Evolutionary conservation across 2,797 vertebrate genomes (phyloP), one percentile per base, ranked within the genome.

Genomic region (Melanogrammus aeglefinus): DNA sequence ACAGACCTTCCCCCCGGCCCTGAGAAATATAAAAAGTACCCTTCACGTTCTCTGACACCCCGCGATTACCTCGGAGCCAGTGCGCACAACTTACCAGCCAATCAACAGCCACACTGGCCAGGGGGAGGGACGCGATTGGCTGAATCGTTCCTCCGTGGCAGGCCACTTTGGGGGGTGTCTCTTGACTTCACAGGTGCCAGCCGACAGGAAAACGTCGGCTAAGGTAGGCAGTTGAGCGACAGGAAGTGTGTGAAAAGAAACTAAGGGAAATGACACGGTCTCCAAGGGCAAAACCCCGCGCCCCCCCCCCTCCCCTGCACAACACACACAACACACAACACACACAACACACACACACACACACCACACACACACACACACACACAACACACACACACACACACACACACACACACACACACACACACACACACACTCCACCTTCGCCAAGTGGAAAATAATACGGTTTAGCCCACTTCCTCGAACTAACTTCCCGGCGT

Each of bases 121-220:
- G 18, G 51, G 6, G 21, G 7, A 57, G 21, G 6, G 29, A 57
- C 51, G 3, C 51, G 74, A 81, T 84, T 82, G 85, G 86, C 88
- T 89, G 84, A 87, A 87, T 89, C 89, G 82, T 86, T 89, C 10
- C 10, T 41, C 10, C 39, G 8, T 47, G 44, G 89, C 63, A 71
- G 86, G 51, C 86, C 79, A 85, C 33, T 72, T 79, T 81, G 51
- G 9, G 51, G 44, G 3, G 12, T 0, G 12, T 36, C 13, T 21
- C 51, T 57, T 82, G 86, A 90, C 88, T 91, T 91, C 80, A 82
- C 84, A 90, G 84, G 86, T 86, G 80, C 51, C 69, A 72, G 87
- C 75, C 77, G 18, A 84, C 81, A 70, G 80, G 70, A 81, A 57
- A 57, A n/a, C 21, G 51, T 57, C 51, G 21, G 3, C 51, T 57